These are phyloP conservation scores for Mobula hypostoma DNA, from an alignment of 2,113 vertebrate species.

Conservation along the genomic window DNA sequence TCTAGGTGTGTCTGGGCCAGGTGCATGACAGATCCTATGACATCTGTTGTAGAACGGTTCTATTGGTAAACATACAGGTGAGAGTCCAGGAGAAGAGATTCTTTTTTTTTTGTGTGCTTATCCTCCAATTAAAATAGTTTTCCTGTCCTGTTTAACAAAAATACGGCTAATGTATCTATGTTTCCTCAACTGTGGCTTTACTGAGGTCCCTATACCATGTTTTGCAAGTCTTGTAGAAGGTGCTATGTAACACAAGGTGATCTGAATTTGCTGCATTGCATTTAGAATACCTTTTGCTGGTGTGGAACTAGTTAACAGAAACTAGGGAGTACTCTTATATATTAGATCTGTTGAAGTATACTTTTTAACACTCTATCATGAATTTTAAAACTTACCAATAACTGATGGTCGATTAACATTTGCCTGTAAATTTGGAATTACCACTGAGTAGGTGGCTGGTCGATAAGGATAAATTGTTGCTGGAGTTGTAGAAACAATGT, in stretches of 20 bases:
- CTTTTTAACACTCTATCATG: background rate
- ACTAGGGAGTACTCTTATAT: background rate
- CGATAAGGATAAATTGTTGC: slow-evolving; percentile 50
- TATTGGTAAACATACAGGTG: too few relatives aligned
- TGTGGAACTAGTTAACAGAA: background rate
- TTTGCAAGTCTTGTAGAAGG: background rate
- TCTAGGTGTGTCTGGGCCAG: too few relatives aligned
- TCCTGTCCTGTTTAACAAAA: background rate
- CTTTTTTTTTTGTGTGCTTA: background rate
- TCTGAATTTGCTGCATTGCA: background rate
- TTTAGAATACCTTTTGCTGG: background rate
- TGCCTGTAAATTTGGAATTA: slow-evolving; percentile 51
- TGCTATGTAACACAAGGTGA: background rate
- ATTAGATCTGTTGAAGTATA: background rate
- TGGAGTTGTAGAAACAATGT: slow-evolving; percentile 51
- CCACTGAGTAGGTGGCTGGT: slow-evolving; percentile 54
- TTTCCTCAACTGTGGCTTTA: background rate
- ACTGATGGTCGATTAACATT: slow-evolving; percentile 49
- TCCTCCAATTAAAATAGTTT: background rate
- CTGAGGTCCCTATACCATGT: too few relatives aligned
- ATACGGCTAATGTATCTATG: background rate
- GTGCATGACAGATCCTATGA: too few relatives aligned
- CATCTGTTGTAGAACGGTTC: too few relatives aligned
- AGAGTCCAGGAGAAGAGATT: background rate
- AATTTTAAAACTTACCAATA: slow-evolving; percentile 24